Evolutionary conservation across 2,888 invertebrate species (phyloP).

Genomic region (Perizoma flavofasciatum): DNA sequence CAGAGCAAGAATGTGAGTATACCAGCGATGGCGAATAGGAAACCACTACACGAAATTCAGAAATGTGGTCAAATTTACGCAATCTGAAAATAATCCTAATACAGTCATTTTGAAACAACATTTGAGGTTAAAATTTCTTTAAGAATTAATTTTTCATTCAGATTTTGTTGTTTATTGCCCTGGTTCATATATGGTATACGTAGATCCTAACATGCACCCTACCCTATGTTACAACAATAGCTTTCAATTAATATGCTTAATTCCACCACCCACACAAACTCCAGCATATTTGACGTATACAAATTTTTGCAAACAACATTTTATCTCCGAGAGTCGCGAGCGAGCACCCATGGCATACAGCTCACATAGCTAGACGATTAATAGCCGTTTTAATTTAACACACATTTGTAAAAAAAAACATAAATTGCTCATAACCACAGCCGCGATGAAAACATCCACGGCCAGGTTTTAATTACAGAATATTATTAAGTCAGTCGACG

Average conservation of each 20-base stretch:
- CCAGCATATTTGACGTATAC: conserved; percentile 37
- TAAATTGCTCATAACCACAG: conserved; percentile 60
- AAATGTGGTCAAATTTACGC: no score
- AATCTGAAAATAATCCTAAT: no score
- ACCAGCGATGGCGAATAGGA: no score
- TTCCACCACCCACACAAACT: conserved; percentile 31
- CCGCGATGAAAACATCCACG: conserved; percentile 63
- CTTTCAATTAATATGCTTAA: conserved; percentile 32
- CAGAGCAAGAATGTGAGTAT: no score
- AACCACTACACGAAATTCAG: no score
- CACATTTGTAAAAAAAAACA: conserved; percentile 53
- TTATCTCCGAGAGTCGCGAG: conserved; percentile 38
- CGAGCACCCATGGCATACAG: conserved; percentile 10
- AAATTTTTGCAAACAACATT: conserved; percentile 44
- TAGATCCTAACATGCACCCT: conserved; percentile 5
- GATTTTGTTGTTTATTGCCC: conserved; percentile 10
- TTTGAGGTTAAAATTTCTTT: no score
- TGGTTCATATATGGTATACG: conserved; percentile 1
- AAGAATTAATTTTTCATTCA: background rate
- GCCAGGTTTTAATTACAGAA: conserved; percentile 78
- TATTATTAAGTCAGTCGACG: conserved; percentile 76
- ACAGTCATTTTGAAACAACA: no score
- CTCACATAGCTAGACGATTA: conserved; percentile 47
- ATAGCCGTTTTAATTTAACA: conserved; percentile 57
- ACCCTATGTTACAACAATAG: conserved; percentile 28